phyloP scores from a whole-genome alignment of 2,888 invertebrate species.

The Belgica antarctica region DNA sequence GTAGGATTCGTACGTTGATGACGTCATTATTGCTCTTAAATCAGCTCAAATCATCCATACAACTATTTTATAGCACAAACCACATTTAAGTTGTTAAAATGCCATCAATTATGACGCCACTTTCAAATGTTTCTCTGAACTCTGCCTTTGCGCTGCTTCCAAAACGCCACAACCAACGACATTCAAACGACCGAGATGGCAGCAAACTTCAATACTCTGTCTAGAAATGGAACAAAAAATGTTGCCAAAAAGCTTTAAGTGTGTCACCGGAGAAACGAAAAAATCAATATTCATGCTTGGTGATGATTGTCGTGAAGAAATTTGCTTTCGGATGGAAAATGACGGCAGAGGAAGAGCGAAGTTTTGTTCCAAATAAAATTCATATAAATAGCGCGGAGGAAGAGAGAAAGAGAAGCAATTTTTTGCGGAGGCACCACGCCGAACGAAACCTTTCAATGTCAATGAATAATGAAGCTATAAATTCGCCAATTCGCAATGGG shows the following conservation, averaged over 20 bases:
- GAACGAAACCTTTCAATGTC: slow-evolving; percentile 2
- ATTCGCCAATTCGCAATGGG: no score
- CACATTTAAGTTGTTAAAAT: no score
- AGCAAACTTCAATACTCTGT: not conserved
- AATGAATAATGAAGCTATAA: slow-evolving; percentile 11
- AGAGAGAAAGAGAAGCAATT: not conserved
- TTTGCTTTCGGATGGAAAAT: no score
- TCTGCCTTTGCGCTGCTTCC: no score
- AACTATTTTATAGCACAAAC: no score
- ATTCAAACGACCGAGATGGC: not conserved
- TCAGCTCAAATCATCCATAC: no score
- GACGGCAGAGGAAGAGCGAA: not conserved
- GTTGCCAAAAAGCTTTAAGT: not conserved
- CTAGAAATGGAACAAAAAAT: not conserved
- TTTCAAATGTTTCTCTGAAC: no score
- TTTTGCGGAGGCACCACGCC: slow-evolving; percentile 4
- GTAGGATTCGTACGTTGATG: no score
- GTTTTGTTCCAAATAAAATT: slow-evolving; percentile 14
- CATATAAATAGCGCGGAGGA: not conserved
- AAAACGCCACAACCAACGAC: slow-evolving; percentile 6
- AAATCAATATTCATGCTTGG: slow-evolving; percentile 5
- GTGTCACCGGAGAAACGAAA: not conserved
- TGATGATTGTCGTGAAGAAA: slow-evolving; percentile 10
- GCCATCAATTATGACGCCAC: no score
- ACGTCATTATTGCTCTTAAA: no score